Conservation (phyloP, 1,140 invertebrate genomes). For the Euwallacea similis region DNA sequence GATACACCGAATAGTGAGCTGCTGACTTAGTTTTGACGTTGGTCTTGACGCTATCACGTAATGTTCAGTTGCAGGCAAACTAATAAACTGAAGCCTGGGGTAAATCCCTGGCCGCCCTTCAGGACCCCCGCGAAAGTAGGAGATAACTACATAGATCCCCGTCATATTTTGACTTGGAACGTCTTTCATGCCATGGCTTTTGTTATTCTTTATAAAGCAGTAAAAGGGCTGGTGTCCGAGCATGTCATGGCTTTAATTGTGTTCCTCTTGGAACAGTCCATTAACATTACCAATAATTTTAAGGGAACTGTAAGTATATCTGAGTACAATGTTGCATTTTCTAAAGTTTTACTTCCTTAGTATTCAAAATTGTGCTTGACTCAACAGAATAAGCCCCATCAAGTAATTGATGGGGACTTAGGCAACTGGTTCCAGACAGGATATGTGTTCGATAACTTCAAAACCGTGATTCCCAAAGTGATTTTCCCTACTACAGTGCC, state of each 20-base stretch:
- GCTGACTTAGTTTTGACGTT: background rate
- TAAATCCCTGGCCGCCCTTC: conserved; percentile 82
- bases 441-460: conserved; percentile 77
- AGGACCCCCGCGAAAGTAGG: conserved; percentile 68
- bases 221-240: conserved; percentile 78
- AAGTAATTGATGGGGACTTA: conserved; percentile 69
- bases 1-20: conserved; percentile 81
- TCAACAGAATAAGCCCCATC: conserved; percentile 34
- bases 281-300: conserved; percentile 55
- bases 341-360: conserved; percentile 36
- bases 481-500: conserved; percentile 62
- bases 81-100: conserved; percentile 65
- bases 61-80: conserved; percentile 62
- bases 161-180: conserved; percentile 70
- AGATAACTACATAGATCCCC: conserved; percentile 71
- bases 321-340: background rate
- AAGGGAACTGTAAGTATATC: conserved; percentile 24
- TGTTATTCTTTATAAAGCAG: conserved; percentile 80
- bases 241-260: conserved; percentile 82
- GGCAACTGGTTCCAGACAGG: conserved; percentile 75
- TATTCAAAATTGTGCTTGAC: conserved; percentile 50
- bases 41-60: too few relatives aligned
- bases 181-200: conserved; percentile 86
- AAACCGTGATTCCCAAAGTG: conserved; percentile 70
- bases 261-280: conserved; percentile 83